Evolutionary conservation across 2,888 invertebrate species (phyloP).

Genomic region (Sycophila texana): DNA sequence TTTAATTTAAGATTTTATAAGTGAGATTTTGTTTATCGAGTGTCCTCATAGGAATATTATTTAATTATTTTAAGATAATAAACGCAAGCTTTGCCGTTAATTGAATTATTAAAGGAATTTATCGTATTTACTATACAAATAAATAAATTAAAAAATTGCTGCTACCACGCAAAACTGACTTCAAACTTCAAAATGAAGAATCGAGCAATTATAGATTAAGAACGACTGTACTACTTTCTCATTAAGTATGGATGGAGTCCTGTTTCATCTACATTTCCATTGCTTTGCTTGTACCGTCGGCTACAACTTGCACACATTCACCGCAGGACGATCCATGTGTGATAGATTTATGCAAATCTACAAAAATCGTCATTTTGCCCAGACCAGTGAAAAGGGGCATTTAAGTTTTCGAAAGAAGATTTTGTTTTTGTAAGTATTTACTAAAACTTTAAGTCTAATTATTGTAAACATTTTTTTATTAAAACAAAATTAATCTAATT

Average conservation of each 20-base stretch:
- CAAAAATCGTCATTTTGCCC: constrained; percentile 90
- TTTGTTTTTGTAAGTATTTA: constrained; percentile 28
- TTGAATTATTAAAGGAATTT: too few species aligned
- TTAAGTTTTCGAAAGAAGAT: constrained; percentile 67
- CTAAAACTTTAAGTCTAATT: constrained; percentile 25
- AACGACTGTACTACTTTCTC: constrained; percentile 92
- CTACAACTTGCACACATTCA: constrained; percentile 76
- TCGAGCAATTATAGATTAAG: constrained; percentile 82
- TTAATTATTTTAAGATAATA: too few species aligned
- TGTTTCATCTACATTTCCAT: constrained; percentile 91
- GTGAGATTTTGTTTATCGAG: too few species aligned
- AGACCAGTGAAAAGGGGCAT: constrained; percentile 91
- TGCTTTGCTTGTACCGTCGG: constrained; percentile 85
- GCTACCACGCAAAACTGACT: constrained; percentile 86
- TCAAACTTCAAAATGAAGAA: constrained; percentile 81
- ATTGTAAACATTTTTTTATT: constrained; percentile 19
- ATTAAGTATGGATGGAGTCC: constrained; percentile 94
- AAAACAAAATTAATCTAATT: constrained; percentile 41
- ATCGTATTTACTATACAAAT: too few species aligned
- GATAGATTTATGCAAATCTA: constrained; percentile 90
- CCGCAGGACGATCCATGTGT: constrained; percentile 78
- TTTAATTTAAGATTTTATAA: too few species aligned
- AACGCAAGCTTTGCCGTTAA: too few species aligned
- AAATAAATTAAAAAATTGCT: too few species aligned
- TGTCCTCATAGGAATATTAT: too few species aligned